These are phyloP conservation scores for Molossus molossus DNA, from an alignment of 2,797 vertebrate genomes.

Conservation along the genomic window DNA sequence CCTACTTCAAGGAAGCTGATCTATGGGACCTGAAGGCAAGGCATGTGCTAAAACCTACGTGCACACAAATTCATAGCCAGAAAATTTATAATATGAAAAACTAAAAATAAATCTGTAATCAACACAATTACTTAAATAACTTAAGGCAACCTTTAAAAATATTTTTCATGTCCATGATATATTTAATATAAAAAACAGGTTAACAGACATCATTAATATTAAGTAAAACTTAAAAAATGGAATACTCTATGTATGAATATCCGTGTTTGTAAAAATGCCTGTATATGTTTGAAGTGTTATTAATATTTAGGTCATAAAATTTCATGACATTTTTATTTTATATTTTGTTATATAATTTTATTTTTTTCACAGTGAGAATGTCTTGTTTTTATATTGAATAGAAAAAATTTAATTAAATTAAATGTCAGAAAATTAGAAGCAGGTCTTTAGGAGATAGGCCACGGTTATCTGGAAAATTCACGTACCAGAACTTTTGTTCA, in stretches of 20 bases:
- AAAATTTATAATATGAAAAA: neutral
- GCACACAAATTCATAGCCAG: neutral
- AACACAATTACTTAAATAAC: neutral
- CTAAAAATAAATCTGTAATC: neutral
- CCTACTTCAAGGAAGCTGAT: neutral
- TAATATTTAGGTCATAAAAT: slow-evolving; percentile 13
- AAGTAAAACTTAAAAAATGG: neutral
- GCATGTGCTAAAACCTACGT: neutral
- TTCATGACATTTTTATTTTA: slow-evolving; percentile 6
- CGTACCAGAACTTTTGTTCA: neutral
- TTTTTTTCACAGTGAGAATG: neutral
- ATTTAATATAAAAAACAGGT: neutral
- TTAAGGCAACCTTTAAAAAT: neutral
- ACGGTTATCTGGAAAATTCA: slow-evolving; percentile 27
- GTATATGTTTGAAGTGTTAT: neutral
- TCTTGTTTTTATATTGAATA: slow-evolving; percentile 21
- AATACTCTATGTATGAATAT: neutral
- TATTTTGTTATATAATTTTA: neutral
- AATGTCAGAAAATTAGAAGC: slow-evolving; percentile 58
- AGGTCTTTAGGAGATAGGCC: neutral
- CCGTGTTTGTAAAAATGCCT: neutral
- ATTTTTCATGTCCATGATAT: neutral
- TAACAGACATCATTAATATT: neutral
- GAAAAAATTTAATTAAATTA: slow-evolving; percentile 36
- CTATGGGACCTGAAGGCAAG: neutral